Base-by-base conservation (phyloP, 2,113 vertebrate genomes). In the Propithecus coquereli region DNA sequence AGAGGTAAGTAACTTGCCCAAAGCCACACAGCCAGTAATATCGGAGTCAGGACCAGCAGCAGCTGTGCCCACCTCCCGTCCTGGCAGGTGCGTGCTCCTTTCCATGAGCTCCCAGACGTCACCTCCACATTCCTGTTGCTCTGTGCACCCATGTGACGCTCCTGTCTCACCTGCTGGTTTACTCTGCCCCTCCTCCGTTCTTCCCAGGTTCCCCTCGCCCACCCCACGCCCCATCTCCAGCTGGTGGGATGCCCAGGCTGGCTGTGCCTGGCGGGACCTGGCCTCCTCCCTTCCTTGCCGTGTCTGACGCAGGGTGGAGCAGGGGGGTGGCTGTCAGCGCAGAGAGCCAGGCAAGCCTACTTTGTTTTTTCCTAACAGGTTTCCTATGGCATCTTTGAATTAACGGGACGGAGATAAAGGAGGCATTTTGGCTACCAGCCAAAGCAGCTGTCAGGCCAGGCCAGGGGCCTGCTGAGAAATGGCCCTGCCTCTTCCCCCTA, bases 381-480 rank as follows among this genome's bases (percentile, higher is more conserved):
- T 92, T 85, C 66, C 68, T 87, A 85, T 0, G 47, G 77, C 68
- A 88, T 85, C 40, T 93, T n/a, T 54, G 77, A 94, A 94, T 97
- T 94, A 95, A 95, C 22, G 16, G 73, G 88, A 86, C 82, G 79
- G 82, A 91, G 95, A 93, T 73, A 86, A 95, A 97, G 73, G 68
- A 96, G 84, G 40, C 66, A 34, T 90, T 85, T 86, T 0, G 6
- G 80, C 47, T 54, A 27, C 47, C 9, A 50, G 22, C 88, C 93
- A 91, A 74, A 76, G 70, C 22, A 70, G 82, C 77, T 88, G 77
- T 89, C 63, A 76, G 30, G 85, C 54, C 80, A 92, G 61, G 80
- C 74, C 66, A 45, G 68, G 47, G 79, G n/a, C 71, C 50, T 0
- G 2, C 57, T 32, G 83, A 92, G 87, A 87, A 86, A 70, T 0